Evolutionary conservation across 1,140 invertebrate species (phyloP), one percentile per base, ranked within the genome.

Genomic region (Heterodera schachtii): DNA sequence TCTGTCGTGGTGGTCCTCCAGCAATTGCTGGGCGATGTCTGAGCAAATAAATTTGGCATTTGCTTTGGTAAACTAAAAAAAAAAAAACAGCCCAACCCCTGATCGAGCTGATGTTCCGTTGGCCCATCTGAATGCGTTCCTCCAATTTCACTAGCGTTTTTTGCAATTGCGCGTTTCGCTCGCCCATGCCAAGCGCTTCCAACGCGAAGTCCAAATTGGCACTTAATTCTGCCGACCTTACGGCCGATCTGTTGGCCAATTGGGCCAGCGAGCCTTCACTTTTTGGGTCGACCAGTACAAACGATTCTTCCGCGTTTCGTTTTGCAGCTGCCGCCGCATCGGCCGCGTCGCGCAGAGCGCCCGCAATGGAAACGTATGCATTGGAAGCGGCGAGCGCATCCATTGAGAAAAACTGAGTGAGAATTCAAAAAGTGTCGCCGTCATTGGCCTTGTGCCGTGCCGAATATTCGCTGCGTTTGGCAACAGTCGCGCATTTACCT

Each of bases 1-100:
- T 8, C 88, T 82, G 71, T 89, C 88, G 78, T 89, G 83, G n/a
- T 89, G 83, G 75, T 89, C 88, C 64, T 89, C 88, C 41, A 90
- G 85, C 13, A 88, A 64, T 41, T 84, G 81, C 78, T 85, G 85
- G 64, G 73, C 82, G 57, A 70, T 87, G 83, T 85, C 21, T 74
- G n/a, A 19, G 19, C 8, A 11, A 19, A 44, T 7, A 5, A 73
- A 52, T 79, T 44, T 52, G 75, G 44, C 21, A 3, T 46, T n/a
- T 19, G 16, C 19, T 49, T 82, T 31, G 44, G n/a, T 66, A 13
- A 31, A n/a, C 57, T 5, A 19, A 64, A 8, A 8, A 11, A 52
- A 52, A 16, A 19, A 16, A 16, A 13, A 4, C n/a, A 3, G 64
- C 19, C 11, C 11, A 41, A 83, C 82, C 86, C 73, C 49, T 77